Percentiles rank a stretch among this genome's conserved stretches.
phyloP scores from a whole-genome alignment of 2,113 vertebrate genomes.

The Nothocercus nigrocapillus region DNA sequence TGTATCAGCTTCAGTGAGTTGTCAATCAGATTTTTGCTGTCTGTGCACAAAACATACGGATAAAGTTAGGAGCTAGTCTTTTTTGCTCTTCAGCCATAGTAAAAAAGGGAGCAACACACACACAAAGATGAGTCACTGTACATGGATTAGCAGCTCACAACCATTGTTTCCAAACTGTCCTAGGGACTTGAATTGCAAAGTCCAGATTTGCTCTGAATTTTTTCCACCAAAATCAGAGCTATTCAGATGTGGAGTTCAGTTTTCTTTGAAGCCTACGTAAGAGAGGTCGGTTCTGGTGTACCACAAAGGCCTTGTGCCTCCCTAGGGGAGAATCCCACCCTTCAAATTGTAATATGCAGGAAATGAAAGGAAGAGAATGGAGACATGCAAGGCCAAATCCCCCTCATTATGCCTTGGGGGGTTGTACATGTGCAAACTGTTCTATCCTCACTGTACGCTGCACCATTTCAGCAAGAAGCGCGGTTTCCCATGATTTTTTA shows the following conservation, averaged over 20 bases:
- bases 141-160: background rate
- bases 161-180: background rate
- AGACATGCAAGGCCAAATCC: background rate
- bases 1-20: background rate
- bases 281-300: background rate
- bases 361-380: background rate
- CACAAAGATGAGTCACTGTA: background rate
- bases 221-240: background rate
- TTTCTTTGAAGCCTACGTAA: background rate
- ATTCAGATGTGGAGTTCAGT: background rate
- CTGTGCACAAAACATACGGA: background rate
- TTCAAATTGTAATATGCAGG: accelerated
- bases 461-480: background rate
- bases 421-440: background rate
- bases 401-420: background rate
- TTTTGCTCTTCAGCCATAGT: background rate
- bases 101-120: background rate
- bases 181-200: background rate
- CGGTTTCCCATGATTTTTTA: background rate
- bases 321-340: background rate
- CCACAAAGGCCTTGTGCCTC: background rate
- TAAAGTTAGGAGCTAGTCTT: background rate
- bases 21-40: background rate
- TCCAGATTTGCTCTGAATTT: background rate
- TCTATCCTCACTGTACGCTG: background rate